Evolutionary conservation across 2,797 vertebrate genomes (phyloP), one percentile per base, ranked within the genome.

Genomic region (Amniataba percoides): DNA sequence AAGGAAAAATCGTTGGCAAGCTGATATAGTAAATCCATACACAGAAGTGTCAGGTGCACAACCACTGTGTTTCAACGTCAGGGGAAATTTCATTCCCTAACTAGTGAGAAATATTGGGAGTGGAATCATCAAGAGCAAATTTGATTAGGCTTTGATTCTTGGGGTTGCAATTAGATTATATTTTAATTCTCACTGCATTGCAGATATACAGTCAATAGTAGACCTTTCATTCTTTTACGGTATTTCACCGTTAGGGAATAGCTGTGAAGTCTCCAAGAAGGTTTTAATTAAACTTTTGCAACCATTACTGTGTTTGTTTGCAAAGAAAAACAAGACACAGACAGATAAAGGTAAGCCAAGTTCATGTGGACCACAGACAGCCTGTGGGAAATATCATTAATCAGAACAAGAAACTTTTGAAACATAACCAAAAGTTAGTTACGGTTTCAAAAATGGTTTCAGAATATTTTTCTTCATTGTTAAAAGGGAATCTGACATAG

Each of bases 151-250:
- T 53, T 81, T 77, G 46, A 83, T 70, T 78, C 43, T 69, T 56
- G 18, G 14, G 53, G 25, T 61, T n/a, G 18, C 49, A 66, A 82
- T 86, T 80, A 39, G 23, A 80, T 83, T 82, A 58, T 15, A 18
- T 59, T 57, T 72, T 58, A 60, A 76, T 70, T 80, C 34, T 68
- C 39, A 14, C 55, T 52, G 14, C 34, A 43, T 40, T 66, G 58
- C 60, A 84, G 76, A 77, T 79, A 72, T 67, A 72, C 4, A 56
- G 67, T 71, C 74, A 76, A 81, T 68, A 49, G 58, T 75, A 77
- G 79, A 74, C 39, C 9, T 80, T 77, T 78, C 65, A 79, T 78
- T 64, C 72, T 74, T 67, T 57, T 56, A 13, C 2, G 13, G 25
- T 46, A 21, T 66, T 75, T 65, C 27, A 52, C 11, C 36, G 43